These are phyloP conservation scores for Pararge aegeria DNA, from an alignment of 1,140 invertebrate genomes.

Conservation along the genomic window DNA sequence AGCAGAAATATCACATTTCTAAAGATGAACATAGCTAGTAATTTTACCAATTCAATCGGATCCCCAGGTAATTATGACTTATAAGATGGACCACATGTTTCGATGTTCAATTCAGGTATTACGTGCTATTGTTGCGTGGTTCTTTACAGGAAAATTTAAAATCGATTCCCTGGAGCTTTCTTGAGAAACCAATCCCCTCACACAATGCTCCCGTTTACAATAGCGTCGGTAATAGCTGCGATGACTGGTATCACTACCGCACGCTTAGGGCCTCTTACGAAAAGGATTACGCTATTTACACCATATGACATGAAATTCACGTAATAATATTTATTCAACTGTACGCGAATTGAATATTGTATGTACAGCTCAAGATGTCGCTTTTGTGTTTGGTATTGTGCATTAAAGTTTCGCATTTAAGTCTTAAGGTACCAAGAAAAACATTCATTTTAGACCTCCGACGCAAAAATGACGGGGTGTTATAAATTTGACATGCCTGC, in stretches of 20 bases:
- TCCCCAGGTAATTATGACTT: conserved; percentile 51
- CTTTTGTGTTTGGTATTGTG: too few species aligned
- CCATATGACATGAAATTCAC: conserved; percentile 33
- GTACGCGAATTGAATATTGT: background rate
- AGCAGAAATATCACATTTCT: background rate
- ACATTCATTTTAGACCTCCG: too few species aligned
- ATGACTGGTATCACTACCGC: conserved; percentile 54
- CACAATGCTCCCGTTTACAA: conserved; percentile 67
- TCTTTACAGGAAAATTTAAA: conserved; percentile 71
- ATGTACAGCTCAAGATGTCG: background rate
- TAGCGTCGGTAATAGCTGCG: conserved; percentile 52
- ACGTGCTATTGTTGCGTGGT: conserved; percentile 60
- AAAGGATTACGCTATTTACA: conserved; percentile 57
- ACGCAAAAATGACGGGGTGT: too few species aligned
- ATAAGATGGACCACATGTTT: conserved; percentile 41
- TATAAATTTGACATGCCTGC: too few species aligned
- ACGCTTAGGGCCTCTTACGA: conserved; percentile 50
- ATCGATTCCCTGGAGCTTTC: conserved; percentile 71
- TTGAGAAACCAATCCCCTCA: conserved; percentile 69
- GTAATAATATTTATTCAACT: conserved; percentile 25
- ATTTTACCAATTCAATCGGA: conserved; percentile 6
- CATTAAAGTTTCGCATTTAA: too few species aligned
- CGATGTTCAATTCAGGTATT: conserved; percentile 56
- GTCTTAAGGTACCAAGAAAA: too few species aligned
- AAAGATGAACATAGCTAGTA: background rate